Evolutionary conservation across 2,797 vertebrate genomes (phyloP).

Genomic region (Parotocinclus haroldoi): DNA sequence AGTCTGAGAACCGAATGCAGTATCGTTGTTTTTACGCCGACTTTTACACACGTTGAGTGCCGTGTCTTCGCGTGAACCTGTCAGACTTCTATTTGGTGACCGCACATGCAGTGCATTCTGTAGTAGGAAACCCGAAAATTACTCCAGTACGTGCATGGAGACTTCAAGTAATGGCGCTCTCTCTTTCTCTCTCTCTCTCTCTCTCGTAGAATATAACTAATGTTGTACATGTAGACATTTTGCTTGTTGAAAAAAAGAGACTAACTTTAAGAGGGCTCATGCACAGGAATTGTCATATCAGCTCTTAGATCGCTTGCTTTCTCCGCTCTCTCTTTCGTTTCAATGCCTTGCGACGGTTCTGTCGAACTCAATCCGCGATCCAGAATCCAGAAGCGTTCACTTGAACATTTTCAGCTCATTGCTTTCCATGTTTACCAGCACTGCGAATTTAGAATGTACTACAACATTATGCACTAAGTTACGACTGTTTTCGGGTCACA

Average conservation of each 20-base stretch:
- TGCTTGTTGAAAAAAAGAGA: conserved; percentile 42
- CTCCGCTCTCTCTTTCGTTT: conserved; percentile 59
- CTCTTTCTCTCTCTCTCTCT: conserved; percentile 34
- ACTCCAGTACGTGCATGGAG: conserved; percentile 29
- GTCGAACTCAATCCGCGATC: conserved; percentile 48
- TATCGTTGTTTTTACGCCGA: conserved; percentile 27
- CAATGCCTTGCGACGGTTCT: conserved; percentile 62
- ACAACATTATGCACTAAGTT: conserved; percentile 79
- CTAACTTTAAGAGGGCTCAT: conserved; percentile 71
- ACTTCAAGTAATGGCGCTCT: conserved; percentile 27
- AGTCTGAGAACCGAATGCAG: conserved; percentile 18
- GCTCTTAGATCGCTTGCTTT: conserved; percentile 46
- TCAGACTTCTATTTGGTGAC: conserved; percentile 22
- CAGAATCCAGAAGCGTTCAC: conserved; percentile 69
- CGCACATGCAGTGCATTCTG: neutral
- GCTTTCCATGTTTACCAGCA: conserved; percentile 79
- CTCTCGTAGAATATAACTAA: conserved; percentile 44
- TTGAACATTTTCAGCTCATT: conserved; percentile 72
- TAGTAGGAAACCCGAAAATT: conserved; percentile 27
- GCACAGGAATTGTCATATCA: conserved; percentile 72
- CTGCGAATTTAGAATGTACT: conserved; percentile 82
- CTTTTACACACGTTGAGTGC: conserved; percentile 21
- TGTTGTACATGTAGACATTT: conserved; percentile 46
- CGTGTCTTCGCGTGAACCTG: conserved; percentile 15
- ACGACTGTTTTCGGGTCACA: conserved; percentile 79